phyloP scores from a whole-genome alignment of 2,113 vertebrate species.

The Stigmatopora nigra region DNA sequence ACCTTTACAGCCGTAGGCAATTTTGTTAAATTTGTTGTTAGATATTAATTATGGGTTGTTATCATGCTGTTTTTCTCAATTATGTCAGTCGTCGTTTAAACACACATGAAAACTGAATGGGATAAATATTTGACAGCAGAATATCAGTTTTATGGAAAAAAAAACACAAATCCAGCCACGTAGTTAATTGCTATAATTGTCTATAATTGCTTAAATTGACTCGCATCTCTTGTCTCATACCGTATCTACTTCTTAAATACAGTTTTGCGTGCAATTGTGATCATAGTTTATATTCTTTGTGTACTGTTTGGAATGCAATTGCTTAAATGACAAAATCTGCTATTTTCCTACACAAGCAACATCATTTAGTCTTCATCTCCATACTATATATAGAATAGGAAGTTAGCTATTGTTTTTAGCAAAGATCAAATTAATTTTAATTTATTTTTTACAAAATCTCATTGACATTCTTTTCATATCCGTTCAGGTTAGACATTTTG shows the following conservation, averaged over 20 bases:
- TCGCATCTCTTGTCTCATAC: no score
- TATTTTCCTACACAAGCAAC: not conserved
- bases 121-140: not conserved
- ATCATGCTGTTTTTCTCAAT: not conserved
- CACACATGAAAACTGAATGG: not conserved
- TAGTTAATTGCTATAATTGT: not conserved
- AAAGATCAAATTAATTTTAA: not conserved
- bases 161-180: not conserved
- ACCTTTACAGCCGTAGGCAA: not conserved
- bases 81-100: not conserved
- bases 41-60: not conserved
- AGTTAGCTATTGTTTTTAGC: not conserved
- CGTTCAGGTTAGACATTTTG: not conserved
- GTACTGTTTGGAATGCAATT: no score
- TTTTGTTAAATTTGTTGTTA: not conserved
- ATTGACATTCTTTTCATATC: not conserved
- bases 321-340: not conserved
- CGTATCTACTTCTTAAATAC: no score
- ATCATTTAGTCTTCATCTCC: not conserved
- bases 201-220: not conserved
- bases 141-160: not conserved
- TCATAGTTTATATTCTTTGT: no score
- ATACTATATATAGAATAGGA: not conserved
- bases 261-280: no score
- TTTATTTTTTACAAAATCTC: not conserved